Evolutionary conservation across 2,888 invertebrate genomes (phyloP).

Genomic region (Eilema depressum): DNA sequence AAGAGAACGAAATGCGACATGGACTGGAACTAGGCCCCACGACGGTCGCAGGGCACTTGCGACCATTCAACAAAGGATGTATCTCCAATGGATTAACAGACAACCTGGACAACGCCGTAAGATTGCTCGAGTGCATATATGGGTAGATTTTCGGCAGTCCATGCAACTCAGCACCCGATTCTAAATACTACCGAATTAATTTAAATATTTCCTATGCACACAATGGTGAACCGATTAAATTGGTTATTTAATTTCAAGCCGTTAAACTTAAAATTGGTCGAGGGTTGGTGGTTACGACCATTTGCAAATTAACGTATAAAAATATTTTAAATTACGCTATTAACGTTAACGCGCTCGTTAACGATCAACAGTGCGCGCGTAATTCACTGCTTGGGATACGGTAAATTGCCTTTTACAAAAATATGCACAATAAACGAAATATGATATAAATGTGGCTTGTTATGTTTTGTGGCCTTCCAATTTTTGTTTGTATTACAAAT

Average conservation of each 20-base stretch:
- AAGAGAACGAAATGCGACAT: no score
- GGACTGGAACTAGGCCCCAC: no score
- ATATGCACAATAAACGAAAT: background rate
- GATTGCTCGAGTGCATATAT: background rate
- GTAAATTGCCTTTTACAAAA: background rate
- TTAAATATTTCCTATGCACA: background rate
- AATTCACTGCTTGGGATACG: conserved; percentile 1
- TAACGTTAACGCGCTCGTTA: conserved; percentile 8
- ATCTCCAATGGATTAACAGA: no score
- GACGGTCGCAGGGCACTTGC: no score
- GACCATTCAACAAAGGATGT: no score
- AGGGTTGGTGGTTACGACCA: background rate
- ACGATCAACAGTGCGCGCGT: conserved; percentile 4
- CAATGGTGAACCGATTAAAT: background rate
- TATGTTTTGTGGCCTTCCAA: background rate
- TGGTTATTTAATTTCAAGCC: background rate
- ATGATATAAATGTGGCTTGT: background rate
- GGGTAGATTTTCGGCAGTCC: background rate
- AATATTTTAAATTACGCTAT: conserved; percentile 7
- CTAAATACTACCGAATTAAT: background rate
- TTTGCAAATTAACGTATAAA: background rate
- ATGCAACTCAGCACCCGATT: background rate
- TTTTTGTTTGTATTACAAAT: background rate
- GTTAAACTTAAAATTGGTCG: background rate
- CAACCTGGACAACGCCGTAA: no score